These are phyloP conservation scores for Drosophila infuscata DNA, from an alignment of 2,888 invertebrate species.

Conservation along the genomic window DNA sequence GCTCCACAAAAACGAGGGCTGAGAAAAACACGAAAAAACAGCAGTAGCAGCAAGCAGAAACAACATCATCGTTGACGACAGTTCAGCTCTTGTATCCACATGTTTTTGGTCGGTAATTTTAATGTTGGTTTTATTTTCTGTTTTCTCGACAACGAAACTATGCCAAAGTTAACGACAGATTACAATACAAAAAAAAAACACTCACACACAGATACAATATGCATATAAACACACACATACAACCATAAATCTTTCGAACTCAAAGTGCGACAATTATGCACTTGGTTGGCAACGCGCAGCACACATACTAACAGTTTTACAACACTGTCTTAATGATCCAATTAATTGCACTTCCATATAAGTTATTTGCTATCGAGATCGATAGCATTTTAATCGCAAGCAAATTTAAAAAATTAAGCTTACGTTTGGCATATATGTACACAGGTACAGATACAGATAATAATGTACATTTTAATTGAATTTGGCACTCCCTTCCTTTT, in stretches of 20 bases:
- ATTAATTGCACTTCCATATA: constrained; percentile 45
- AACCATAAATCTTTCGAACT: constrained; percentile 9
- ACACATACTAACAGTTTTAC: constrained; percentile 36
- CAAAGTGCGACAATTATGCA: constrained; percentile 61
- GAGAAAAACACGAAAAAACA: constrained; percentile 41
- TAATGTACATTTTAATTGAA: constrained; percentile 14
- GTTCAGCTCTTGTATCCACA: constrained; percentile 30
- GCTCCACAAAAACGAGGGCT: constrained; percentile 67
- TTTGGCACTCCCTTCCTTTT: constrained; percentile 60
- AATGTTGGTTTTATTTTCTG: constrained; percentile 63
- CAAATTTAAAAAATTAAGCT: constrained; percentile 6
- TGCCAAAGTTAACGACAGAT: constrained; percentile 78
- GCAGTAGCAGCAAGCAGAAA: constrained; percentile 19
- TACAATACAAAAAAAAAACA: constrained; percentile 69
- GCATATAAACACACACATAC: not conserved
- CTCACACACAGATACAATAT: constrained; percentile 17
- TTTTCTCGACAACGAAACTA: constrained; percentile 68
- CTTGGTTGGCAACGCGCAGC: constrained; percentile 50
- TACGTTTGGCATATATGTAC: constrained; percentile 15
- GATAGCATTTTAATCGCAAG: constrained; percentile 18
- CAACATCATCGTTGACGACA: constrained; percentile 25
- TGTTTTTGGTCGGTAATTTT: constrained; percentile 61
- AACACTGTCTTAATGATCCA: constrained; percentile 49
- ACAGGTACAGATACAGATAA: constrained; percentile 10
- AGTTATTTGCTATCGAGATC: constrained; percentile 17